Percentiles rank a stretch among this genome's conserved stretches.
Evolutionary conservation across 92 coral and sea anemone genomes (phyloP).

Genomic region (Isaurus tuberculatus): DNA sequence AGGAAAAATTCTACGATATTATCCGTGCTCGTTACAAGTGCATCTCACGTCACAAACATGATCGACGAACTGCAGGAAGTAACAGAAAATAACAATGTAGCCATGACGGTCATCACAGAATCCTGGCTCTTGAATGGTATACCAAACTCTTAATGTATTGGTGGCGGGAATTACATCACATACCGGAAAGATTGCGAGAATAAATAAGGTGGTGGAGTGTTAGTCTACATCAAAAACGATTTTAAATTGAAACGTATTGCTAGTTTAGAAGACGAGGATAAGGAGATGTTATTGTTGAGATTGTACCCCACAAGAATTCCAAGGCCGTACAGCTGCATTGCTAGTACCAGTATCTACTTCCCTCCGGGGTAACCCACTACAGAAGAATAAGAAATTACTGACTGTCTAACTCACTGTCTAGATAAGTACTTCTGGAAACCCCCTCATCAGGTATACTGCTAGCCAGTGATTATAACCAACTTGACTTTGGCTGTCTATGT

Average conservation of each 20-base stretch:
- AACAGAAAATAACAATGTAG: neutral
- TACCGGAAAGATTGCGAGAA: neutral
- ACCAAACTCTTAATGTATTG: too few relatives aligned
- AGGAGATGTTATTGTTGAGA: neutral
- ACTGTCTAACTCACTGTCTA: neutral
- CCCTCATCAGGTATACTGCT: constrained; percentile 58
- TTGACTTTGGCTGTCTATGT: constrained; percentile 36
- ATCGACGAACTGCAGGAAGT: neutral
- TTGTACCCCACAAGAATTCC: neutral
- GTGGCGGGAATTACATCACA: neutral
- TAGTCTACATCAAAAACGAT: neutral
- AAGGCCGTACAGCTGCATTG: neutral
- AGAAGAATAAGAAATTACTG: neutral
- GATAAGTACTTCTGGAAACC: neutral
- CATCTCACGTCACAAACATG: neutral
- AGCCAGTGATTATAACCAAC: constrained; percentile 56
- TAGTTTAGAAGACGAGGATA: neutral
- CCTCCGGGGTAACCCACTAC: neutral
- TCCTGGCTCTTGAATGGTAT: neutral
- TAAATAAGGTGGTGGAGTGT: neutral
- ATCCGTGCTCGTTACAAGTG: constrained; percentile 1
- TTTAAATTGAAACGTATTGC: too few relatives aligned
- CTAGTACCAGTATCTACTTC: neutral
- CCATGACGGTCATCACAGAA: neutral
- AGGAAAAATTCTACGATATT: too few relatives aligned